Base-by-base conservation (phyloP, 2,113 vertebrate species). In the Otolemur garnettii region DNA sequence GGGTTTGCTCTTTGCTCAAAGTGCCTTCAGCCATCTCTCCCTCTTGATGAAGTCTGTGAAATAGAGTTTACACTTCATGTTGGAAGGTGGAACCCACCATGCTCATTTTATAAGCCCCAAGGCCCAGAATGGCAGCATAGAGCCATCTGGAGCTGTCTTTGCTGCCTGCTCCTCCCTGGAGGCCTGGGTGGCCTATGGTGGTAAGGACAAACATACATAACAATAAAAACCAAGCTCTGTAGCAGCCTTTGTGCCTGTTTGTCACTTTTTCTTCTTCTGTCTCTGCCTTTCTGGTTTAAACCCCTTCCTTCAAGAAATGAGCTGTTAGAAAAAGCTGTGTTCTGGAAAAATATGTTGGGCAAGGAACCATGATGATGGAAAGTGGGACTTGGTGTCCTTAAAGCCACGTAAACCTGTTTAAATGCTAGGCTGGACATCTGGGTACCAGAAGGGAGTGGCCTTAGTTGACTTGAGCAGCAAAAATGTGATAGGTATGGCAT, bases 1-100 rank as follows among this genome's bases (percentile, higher is more conserved):
- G 80, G 79, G 30, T 35, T 81, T 96, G 94, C 45, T 53, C 59
- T 72, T 82, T 30, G 35, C 59, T 90, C 15, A 45, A 95, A 97
- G 98, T 98, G 98, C 98, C 98, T 98, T 98, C 91, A 55, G 69
- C 59, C 13, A 42, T 4, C 57, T 64, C 77, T 30, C 59, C 86
- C 38, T 84, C 60, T 74, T 28, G 21, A 45, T 42, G 89, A 83
- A 55, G 57, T 85, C 74, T 87, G 94, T 68, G 75, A 87, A 57
- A 53, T 59, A 50, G 72, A 33, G 91, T 83, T 64, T 93, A 50
- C 53, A 87, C 89, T 96, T 88, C 68, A 7, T 9, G 7, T 18
- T 33, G 68, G 87, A 74, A 90, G 55, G 64, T 11, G 66, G 85
- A 33, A 57, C 78, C 75, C 33, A 55, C 80, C 79, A n/a, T 85